Evolutionary conservation across 2,888 invertebrate genomes (phyloP).

Genomic region (Drosophila barbarae): DNA sequence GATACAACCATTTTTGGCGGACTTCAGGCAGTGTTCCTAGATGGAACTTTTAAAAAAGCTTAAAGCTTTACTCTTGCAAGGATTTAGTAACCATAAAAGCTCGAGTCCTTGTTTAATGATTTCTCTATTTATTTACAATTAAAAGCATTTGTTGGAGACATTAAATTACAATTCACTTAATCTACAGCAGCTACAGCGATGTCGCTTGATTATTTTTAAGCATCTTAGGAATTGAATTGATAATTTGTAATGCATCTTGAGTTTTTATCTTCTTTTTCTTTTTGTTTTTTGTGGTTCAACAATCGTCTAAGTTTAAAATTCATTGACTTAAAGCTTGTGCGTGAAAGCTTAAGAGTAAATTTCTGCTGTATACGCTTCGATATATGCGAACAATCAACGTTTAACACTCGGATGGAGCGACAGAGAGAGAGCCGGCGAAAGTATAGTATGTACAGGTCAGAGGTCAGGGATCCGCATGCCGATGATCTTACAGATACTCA

Average conservation of each 20-base stretch:
- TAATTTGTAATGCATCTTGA: slow-evolving; percentile 18
- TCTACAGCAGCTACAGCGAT: slow-evolving; percentile 46
- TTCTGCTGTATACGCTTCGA: slow-evolving; percentile 31
- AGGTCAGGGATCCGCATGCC: slow-evolving; percentile 43
- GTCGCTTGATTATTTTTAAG: slow-evolving; percentile 51
- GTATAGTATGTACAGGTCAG: slow-evolving; percentile 52
- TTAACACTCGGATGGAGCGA: slow-evolving; percentile 44
- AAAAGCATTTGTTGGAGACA: slow-evolving; percentile 63
- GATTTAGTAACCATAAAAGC: slow-evolving; percentile 5
- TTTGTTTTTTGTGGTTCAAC: slow-evolving; percentile 29
- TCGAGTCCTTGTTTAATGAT: slow-evolving; percentile 9
- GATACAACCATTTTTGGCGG: not conserved
- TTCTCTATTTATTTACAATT: slow-evolving; percentile 65
- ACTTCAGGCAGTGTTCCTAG: not conserved
- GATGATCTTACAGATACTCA: slow-evolving; percentile 83
- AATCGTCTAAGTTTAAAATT: slow-evolving; percentile 59
- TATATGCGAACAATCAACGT: slow-evolving; percentile 62
- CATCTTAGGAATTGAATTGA: slow-evolving; percentile 64
- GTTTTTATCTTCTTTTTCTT: not conserved
- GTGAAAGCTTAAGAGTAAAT: slow-evolving; percentile 46
- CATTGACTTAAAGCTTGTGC: slow-evolving; percentile 60
- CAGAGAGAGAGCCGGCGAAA: slow-evolving; percentile 26
- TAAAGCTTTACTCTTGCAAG: not conserved
- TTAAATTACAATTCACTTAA: slow-evolving; percentile 53
- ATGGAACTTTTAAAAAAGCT: slow-evolving; percentile 6